Base-by-base conservation (phyloP, 2,113 vertebrate species). In the Delphinapterus leucas region DNA sequence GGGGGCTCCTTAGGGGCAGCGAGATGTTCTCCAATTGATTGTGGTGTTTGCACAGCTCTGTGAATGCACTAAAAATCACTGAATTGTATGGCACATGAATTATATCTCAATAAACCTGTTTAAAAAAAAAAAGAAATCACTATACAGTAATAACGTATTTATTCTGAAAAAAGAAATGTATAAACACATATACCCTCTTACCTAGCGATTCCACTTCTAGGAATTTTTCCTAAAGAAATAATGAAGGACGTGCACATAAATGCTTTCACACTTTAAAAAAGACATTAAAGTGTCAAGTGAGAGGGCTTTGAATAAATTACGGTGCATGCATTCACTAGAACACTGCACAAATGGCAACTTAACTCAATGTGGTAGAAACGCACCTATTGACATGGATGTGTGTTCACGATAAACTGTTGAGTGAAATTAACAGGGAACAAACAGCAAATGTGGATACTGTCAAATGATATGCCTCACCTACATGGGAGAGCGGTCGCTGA, bases 261-360 rank as follows among this genome's bases (percentile, higher is more conserved):
- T 23, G 14, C 21, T 28, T 11, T 9, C 21, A 20, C 0, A 10
- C 86, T 36, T 31, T 38, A 2, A 8, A 3, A 8, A 10, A 25
- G 8, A 7, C 36, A 4, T n/a, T 6, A 0, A 8, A 8, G 1
- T 0, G 18, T 31, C 44, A 47, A 3, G 1, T 0, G 15, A 23
- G 41, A 18, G n/a, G 33, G 23, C 25, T 47, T 5, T 5, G 63
- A 3, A 3, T 5, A 2, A 36, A 26, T 17, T 3, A 36, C 3
- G 0, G 9, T 0, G 4, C 3, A 0, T 2, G 18, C 0, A 0
- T 5, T 20, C 47, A 0, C 3, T 0, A 0, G 60, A 38, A n/a
- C 33, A 1, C 9, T 0, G 7, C 12, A 3, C 36, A 8, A 15
- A 9, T 6, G 4, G 23, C 3, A 13, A 58, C 23, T 4, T 11